A percentile compares a stretch with the other conserved stretches of the same genome.
phyloP scores from a whole-genome alignment of 2,113 vertebrate genomes.

The Mandrillus leucophaeus region DNA sequence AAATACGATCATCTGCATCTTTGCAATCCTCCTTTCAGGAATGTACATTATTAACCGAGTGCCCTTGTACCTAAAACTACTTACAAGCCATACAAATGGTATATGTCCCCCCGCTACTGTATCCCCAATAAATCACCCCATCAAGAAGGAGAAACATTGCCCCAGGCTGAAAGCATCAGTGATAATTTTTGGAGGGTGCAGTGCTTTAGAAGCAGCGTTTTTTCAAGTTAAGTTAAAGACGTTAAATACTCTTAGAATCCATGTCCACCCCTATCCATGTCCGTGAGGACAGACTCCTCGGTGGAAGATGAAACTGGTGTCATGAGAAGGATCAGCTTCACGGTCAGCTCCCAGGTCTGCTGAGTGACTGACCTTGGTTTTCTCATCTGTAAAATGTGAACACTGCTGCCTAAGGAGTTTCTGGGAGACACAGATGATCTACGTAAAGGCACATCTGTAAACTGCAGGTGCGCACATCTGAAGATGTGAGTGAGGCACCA shows the following conservation, averaged over 20 bases:
- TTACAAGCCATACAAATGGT: background rate
- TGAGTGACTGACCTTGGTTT: background rate
- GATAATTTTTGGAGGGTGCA: accelerated
- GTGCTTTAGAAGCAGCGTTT: background rate
- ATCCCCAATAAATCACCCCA: background rate
- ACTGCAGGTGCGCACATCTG: no score
- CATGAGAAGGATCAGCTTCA: background rate
- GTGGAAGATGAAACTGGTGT: background rate
- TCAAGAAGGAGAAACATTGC: background rate
- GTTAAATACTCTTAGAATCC: background rate
- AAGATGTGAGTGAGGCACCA: background rate
- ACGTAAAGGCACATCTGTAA: accelerated
- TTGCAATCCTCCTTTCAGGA: background rate
- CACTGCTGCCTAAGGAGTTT: background rate
- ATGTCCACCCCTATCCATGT: no score
- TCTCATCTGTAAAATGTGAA: background rate
- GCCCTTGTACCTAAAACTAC: background rate
- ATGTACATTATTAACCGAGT: background rate
- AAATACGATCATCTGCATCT: background rate
- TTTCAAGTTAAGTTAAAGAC: background rate
- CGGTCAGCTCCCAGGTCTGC: no score
- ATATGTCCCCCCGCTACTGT: accelerated
- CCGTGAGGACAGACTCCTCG: background rate
- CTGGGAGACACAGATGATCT: background rate
- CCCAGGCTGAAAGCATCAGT: background rate